Conservation (phyloP, 2,797 vertebrate genomes). For the Glossophaga mutica region DNA sequence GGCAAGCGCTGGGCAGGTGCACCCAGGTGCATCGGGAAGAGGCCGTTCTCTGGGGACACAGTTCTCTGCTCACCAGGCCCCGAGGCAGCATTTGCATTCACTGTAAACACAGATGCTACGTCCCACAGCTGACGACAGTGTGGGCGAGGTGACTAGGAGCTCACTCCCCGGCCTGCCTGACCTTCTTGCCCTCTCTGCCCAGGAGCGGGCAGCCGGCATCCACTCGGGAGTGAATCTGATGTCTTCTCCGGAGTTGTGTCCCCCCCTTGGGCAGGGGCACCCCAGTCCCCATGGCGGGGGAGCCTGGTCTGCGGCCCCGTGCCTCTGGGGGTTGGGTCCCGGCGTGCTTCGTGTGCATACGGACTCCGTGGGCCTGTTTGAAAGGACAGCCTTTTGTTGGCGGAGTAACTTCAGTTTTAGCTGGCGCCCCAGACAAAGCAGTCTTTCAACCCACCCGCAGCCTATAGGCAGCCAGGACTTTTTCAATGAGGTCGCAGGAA, state of each 20-base stretch:
- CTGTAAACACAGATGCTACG: background rate
- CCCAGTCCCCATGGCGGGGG: rapidly evolving
- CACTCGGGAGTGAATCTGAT: rapidly evolving
- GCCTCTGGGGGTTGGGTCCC: background rate
- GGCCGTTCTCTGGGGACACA: rapidly evolving
- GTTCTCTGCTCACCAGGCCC: background rate
- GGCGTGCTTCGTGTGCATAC: background rate
- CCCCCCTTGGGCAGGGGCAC: background rate
- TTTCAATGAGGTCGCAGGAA: slow-evolving; percentile 68
- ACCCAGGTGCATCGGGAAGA: rapidly evolving
- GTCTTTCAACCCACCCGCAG: slow-evolving; percentile 58
- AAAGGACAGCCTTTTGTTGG: slow-evolving; percentile 53
- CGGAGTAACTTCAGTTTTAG: slow-evolving; percentile 47
- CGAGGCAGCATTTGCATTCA: rapidly evolving
- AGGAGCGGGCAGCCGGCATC: rapidly evolving
- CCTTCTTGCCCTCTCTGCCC: background rate
- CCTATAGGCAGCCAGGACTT: slow-evolving; percentile 60
- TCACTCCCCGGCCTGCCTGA: background rate
- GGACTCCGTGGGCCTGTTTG: background rate
- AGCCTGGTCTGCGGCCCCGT: rapidly evolving
- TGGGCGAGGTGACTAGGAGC: rapidly evolving
- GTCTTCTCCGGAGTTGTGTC: background rate
- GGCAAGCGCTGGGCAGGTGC: rapidly evolving
- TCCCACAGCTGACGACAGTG: rapidly evolving
- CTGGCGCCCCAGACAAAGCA: slow-evolving; percentile 67